Evolutionary conservation across 2,888 invertebrate species (phyloP).

Genomic region (Athetis lepigone): DNA sequence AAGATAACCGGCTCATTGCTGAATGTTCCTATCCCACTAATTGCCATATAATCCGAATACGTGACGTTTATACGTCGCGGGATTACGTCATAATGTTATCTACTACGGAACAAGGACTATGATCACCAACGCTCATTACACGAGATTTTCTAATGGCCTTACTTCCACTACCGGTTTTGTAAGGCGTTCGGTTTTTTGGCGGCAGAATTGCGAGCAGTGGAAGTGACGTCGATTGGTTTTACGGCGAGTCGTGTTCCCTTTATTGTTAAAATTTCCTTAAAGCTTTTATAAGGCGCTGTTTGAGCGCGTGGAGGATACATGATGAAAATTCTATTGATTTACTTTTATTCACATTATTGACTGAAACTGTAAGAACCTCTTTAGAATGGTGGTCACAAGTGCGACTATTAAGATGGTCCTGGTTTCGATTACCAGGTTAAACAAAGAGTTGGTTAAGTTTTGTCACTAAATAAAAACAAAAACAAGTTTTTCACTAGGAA

Average conservation of each 20-base stretch:
- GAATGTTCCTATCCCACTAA: slow-evolving; percentile 74
- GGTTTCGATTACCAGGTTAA: too few relatives aligned
- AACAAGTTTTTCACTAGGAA: too few relatives aligned
- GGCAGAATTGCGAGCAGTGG: slow-evolving; percentile 6
- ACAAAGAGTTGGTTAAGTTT: too few relatives aligned
- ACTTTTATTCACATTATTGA: too few relatives aligned
- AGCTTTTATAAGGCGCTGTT: too few relatives aligned
- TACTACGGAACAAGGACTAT: slow-evolving; percentile 20
- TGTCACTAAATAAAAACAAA: too few relatives aligned
- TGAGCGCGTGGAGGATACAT: too few relatives aligned
- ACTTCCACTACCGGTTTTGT: slow-evolving; percentile 24
- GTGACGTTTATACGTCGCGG: slow-evolving; percentile 75
- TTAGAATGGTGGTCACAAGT: too few relatives aligned
- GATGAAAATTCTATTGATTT: too few relatives aligned
- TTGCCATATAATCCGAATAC: slow-evolving; percentile 81
- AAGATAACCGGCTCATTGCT: slow-evolving; percentile 58
- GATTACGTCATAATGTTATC: slow-evolving; percentile 69
- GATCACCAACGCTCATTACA: slow-evolving; percentile 9
- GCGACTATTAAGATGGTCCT: too few relatives aligned
- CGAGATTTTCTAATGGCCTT: neutral
- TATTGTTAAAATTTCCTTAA: slow-evolving; percentile 52
- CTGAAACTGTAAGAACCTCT: too few relatives aligned
- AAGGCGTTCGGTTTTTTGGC: neutral
- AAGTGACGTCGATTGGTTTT: neutral
- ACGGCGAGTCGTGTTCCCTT: neutral